A percentile compares a stretch with the other conserved stretches of the same genome.
Conservation (phyloP, 2,113 vertebrate species). For the Podarcis muralis region DNA sequence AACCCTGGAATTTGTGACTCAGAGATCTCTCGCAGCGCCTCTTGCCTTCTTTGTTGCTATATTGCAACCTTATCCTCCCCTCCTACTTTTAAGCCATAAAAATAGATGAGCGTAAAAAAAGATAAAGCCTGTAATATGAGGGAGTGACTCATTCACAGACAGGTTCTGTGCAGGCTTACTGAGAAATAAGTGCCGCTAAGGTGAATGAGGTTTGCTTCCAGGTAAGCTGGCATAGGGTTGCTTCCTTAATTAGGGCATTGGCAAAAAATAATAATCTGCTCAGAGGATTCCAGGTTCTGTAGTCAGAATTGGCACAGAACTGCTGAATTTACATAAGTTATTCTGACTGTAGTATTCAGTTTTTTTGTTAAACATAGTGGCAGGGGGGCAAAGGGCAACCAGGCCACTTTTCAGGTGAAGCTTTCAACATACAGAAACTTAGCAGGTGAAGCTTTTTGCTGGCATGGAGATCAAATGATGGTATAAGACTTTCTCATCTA, state of each 20-base stretch:
- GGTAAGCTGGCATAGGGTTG: not conserved
- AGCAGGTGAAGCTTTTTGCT: not conserved
- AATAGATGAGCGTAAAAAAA: not conserved
- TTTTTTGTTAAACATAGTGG: not conserved
- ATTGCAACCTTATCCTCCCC: not conserved
- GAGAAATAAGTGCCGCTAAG: not conserved
- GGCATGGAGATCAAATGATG: not conserved
- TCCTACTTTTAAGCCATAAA: not conserved
- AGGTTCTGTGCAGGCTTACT: not conserved
- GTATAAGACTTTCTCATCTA: not conserved
- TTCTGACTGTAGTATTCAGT: not conserved
- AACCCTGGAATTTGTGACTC: not conserved
- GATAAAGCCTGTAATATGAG: not conserved
- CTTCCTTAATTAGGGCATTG: too few species aligned
- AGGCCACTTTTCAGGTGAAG: not conserved
- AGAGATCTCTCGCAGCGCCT: not conserved
- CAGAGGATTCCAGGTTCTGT: not conserved
- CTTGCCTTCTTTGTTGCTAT: not conserved
- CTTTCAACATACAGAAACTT: not conserved
- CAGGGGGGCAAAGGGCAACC: not conserved
- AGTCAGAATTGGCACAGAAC: not conserved
- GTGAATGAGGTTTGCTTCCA: not conserved
- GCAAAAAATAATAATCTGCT: not conserved
- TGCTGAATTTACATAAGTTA: not conserved
- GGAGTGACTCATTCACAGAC: not conserved